Evolutionary conservation across 2,797 vertebrate genomes (phyloP).

Genomic region (Notoglanidium macrostoma): DNA sequence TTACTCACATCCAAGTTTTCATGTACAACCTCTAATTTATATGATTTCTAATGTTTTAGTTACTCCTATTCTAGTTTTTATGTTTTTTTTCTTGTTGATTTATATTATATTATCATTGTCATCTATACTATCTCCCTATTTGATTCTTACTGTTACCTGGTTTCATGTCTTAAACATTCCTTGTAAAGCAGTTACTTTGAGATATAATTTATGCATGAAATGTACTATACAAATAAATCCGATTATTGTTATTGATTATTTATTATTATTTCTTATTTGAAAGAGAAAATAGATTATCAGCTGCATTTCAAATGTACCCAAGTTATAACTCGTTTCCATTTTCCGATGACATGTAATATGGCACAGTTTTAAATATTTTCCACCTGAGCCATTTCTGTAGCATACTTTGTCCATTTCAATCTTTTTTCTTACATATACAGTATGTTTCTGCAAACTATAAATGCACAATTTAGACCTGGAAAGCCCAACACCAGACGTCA

Average conservation of each 20-base stretch:
- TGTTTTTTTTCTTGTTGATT: background rate
- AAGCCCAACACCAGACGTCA: background rate
- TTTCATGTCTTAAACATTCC: too few relatives aligned
- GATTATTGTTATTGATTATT: background rate
- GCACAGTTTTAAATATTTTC: background rate
- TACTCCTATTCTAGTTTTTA: background rate
- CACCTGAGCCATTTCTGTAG: background rate
- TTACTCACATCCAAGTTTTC: background rate
- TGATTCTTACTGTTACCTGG: background rate
- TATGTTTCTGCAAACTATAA: constrained; percentile 13
- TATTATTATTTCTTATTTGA: constrained; percentile 40
- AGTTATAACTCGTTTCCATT: constrained; percentile 35
- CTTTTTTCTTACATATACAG: constrained; percentile 20
- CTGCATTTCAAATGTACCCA: constrained; percentile 51
- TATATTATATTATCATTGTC: background rate
- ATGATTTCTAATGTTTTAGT: too few relatives aligned
- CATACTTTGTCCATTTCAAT: constrained; percentile 1
- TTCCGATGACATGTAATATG: constrained; percentile 33
- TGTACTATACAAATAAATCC: background rate
- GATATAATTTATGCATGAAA: background rate
- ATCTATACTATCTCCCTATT: background rate
- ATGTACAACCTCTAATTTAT: background rate
- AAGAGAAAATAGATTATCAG: constrained; percentile 49
- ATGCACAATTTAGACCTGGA: background rate
- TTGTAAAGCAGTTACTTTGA: background rate